Conservation (phyloP, 2,888 invertebrate genomes). For the Patella depressa region DNA sequence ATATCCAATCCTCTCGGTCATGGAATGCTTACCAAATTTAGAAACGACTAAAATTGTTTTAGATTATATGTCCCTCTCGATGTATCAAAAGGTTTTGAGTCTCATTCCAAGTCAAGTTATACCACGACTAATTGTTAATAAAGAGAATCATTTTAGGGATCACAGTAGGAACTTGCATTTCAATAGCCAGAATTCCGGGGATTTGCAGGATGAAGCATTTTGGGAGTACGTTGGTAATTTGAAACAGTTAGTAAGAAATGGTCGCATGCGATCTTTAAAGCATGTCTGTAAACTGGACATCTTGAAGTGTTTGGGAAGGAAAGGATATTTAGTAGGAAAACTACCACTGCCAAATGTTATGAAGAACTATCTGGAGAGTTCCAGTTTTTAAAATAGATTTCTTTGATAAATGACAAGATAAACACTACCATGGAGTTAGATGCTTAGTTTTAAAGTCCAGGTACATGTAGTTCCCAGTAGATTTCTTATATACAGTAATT, state of each 20-base stretch:
- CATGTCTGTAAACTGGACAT: constrained; percentile 21
- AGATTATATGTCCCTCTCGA: not conserved
- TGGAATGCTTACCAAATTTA: not conserved
- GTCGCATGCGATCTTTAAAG: constrained; percentile 16
- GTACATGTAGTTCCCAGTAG: too few species aligned
- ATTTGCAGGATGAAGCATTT: not conserved
- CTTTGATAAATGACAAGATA: too few species aligned
- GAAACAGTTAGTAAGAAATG: not conserved
- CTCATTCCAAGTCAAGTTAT: constrained; percentile 2
- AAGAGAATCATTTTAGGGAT: too few species aligned
- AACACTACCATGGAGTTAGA: too few species aligned
- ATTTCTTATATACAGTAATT: too few species aligned
- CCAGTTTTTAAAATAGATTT: constrained; percentile 6
- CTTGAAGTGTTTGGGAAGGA: not conserved
- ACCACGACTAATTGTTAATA: not conserved
- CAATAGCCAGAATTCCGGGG: constrained; percentile 2
- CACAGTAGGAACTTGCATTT: not conserved
- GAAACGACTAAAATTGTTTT: constrained; percentile 8
- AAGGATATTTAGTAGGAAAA: not conserved
- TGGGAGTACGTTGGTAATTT: not conserved
- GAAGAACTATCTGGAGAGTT: constrained; percentile 17
- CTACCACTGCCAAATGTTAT: constrained; percentile 19
- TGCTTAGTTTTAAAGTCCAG: too few species aligned
- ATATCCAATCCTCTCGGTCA: constrained; percentile 8
- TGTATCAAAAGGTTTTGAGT: constrained; percentile 2